Percentiles rank a stretch among this genome's conserved stretches.
Evolutionary conservation across 2,888 invertebrate genomes (phyloP).

Genomic region (Dusona sp.): DNA sequence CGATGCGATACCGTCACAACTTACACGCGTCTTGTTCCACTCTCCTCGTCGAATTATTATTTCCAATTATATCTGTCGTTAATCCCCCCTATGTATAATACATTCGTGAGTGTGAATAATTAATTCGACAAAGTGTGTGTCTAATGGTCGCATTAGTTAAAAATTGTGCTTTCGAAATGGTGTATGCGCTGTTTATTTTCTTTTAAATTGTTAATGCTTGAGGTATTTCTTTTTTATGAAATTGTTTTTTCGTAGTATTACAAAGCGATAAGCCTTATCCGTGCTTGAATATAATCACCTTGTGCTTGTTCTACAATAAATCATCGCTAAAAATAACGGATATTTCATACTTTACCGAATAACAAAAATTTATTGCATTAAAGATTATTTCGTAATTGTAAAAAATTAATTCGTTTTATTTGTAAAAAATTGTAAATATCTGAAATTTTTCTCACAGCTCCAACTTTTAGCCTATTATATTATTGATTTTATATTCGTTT

Average conservation of each 20-base stretch:
- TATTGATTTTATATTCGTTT: neutral
- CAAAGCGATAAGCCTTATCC: too few species aligned
- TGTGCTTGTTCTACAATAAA: too few species aligned
- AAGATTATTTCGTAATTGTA: too few species aligned
- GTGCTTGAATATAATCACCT: too few species aligned
- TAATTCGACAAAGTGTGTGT: constrained; percentile 8
- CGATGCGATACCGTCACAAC: constrained; percentile 6
- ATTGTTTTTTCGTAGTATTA: neutral
- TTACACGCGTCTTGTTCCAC: constrained; percentile 6
- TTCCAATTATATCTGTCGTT: neutral
- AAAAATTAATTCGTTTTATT: too few species aligned
- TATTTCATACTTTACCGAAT: too few species aligned
- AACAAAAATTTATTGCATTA: too few species aligned
- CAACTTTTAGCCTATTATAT: too few species aligned
- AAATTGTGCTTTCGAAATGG: neutral
- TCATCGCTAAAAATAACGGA: too few species aligned
- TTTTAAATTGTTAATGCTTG: neutral
- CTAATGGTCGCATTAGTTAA: neutral
- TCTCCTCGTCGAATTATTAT: neutral
- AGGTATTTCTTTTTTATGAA: neutral
- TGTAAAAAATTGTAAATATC: too few species aligned
- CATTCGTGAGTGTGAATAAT: constrained; percentile 61
- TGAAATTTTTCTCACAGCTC: too few species aligned
- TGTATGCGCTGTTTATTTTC: neutral
- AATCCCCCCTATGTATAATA: constrained; percentile 44